A percentile compares a stretch with the other conserved stretches of the same genome.
These are phyloP conservation scores for Alviniconcha marisindica DNA, from an alignment of 1,140 invertebrate genomes.

Conservation along the genomic window DNA sequence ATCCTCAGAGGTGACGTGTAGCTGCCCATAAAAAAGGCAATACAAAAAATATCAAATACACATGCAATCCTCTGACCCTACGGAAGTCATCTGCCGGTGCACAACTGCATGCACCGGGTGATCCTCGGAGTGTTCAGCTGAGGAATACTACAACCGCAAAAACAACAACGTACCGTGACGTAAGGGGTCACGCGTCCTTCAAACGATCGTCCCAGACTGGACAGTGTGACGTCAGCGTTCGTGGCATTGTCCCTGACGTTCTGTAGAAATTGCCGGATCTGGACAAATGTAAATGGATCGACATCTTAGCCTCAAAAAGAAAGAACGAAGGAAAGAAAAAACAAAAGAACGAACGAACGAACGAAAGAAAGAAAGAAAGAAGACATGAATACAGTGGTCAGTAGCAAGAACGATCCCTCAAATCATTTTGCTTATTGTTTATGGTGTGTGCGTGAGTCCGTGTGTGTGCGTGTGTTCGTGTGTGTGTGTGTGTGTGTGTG, in stretches of 20 bases:
- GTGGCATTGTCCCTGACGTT: conserved; percentile 23
- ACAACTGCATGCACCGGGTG: no score
- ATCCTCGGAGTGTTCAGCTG: no score
- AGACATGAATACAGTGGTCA: neutral
- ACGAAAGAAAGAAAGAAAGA: conserved; percentile 4
- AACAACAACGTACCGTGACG: conserved; percentile 56
- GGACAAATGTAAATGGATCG: neutral
- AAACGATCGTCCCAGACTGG: conserved; percentile 55
- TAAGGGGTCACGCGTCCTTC: conserved; percentile 57
- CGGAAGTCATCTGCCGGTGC: no score
- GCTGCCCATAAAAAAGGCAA: no score
- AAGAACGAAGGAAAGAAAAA: neutral
- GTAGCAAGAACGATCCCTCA: neutral
- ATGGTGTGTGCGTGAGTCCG: no score
- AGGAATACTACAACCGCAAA: no score
- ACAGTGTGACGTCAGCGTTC: conserved; percentile 41
- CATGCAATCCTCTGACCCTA: no score
- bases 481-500: neutral
- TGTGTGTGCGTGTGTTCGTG: no score
- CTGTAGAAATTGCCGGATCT: conserved; percentile 34
- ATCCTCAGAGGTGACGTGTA: no score
- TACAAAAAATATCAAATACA: no score
- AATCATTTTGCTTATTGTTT: neutral
- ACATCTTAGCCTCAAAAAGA: neutral
- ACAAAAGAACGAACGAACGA: neutral